Conservation (phyloP, 2,113 vertebrate species). For the Hydrochoerus hydrochaeris region DNA sequence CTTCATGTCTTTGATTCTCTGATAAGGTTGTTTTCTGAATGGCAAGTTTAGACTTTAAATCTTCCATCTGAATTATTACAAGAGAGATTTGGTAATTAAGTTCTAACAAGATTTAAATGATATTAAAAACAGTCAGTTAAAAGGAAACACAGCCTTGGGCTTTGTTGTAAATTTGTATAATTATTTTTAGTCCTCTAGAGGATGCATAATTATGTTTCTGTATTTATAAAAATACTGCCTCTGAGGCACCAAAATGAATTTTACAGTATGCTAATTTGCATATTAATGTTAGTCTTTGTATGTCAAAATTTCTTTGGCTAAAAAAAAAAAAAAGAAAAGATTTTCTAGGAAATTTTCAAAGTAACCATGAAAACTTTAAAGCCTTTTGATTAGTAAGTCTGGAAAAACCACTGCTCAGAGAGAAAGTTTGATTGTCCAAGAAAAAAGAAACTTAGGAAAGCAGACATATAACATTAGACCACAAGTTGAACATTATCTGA, state of each 20-base stretch:
- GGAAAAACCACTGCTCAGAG: neutral
- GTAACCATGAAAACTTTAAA: slow-evolving; percentile 65
- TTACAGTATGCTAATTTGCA: slow-evolving; percentile 88
- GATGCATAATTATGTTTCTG: slow-evolving; percentile 89
- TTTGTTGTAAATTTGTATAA: slow-evolving; percentile 90
- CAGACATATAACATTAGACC: neutral
- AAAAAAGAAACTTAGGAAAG: slow-evolving; percentile 22
- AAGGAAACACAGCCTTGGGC: slow-evolving; percentile 90
- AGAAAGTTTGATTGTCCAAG: slow-evolving; percentile 55
- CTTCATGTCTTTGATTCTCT: slow-evolving; percentile 90
- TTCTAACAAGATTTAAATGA: slow-evolving; percentile 91
- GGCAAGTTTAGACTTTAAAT: slow-evolving; percentile 92
- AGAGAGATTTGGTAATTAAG: slow-evolving; percentile 91
- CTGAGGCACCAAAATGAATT: slow-evolving; percentile 87
- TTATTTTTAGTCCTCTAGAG: slow-evolving; percentile 91
- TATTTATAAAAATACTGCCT: slow-evolving; percentile 92
- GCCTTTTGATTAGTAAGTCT: slow-evolving; percentile 44
- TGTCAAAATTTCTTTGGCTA: slow-evolving; percentile 81
- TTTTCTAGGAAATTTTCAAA: slow-evolving; percentile 79
- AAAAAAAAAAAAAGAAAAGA: slow-evolving; percentile 66
- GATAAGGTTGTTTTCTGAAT: slow-evolving; percentile 92
- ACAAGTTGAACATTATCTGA: slow-evolving; percentile 44
- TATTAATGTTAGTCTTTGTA: slow-evolving; percentile 84
- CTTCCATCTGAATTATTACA: slow-evolving; percentile 91
- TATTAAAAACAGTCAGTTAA: slow-evolving; percentile 90